These are phyloP conservation scores for Eupristina koningsbergeri DNA, from an alignment of 1,140 invertebrate species.

Conservation along the genomic window DNA sequence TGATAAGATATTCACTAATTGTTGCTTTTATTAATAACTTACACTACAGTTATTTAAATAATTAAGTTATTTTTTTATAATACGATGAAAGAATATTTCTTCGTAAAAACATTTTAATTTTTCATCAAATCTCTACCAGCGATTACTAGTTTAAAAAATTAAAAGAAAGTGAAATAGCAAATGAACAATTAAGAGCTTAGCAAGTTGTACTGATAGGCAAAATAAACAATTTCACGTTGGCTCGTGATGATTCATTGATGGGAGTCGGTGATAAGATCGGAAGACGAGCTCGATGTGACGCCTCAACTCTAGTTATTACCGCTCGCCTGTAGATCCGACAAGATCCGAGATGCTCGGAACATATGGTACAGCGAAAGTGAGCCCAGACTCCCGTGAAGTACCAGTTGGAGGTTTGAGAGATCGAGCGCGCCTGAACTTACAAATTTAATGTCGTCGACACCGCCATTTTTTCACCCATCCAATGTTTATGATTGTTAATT, in stretches of 20 bases:
- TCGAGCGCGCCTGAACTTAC: conserved; percentile 28
- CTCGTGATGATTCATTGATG: conserved; percentile 36
- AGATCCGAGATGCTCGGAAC: not conserved
- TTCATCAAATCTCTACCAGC: too few species aligned
- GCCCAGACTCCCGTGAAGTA: conserved; percentile 3
- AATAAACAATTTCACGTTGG: conserved; percentile 21
- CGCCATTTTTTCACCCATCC: not conserved
- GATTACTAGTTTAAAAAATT: too few species aligned
- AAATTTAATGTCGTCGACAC: conserved; percentile 10
- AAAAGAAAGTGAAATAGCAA: not conserved
- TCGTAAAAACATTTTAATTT: not conserved
- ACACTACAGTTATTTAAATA: not conserved
- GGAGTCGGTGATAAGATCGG: conserved; percentile 33
- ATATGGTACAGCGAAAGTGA: conserved; percentile 16
- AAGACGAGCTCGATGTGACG: conserved; percentile 20
- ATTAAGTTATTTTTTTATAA: too few species aligned
- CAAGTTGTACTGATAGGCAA: conserved; percentile 31
- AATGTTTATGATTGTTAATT: conserved; percentile 25
- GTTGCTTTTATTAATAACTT: not conserved
- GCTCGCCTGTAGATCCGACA: not conserved
- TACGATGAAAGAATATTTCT: not conserved
- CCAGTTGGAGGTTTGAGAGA: not conserved
- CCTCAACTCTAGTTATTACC: conserved; percentile 27
- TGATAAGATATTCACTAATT: not conserved
- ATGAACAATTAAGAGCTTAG: conserved; percentile 37